Base-by-base conservation (phyloP, 2,888 invertebrate genomes). In the Epistrophe eligans region DNA sequence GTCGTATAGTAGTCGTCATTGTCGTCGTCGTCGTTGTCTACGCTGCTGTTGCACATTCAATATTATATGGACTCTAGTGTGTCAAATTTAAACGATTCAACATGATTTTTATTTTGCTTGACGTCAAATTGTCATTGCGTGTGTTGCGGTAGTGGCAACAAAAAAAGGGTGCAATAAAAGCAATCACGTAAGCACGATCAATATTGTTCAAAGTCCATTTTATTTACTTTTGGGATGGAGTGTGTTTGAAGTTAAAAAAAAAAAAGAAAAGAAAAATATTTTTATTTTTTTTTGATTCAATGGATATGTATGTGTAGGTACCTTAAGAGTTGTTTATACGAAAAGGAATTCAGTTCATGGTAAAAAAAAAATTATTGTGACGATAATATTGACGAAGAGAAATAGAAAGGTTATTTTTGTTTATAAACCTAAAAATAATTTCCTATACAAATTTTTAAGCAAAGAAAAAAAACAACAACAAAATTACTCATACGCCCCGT, bases 61-160 rank as follows among this genome's bases (percentile, higher is more conserved):
- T 72, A n/a, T n/a, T n/a, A n/a, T n/a, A 52, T 55, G 72, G 45
- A 80, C 40, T 60, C 40, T 43, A 35, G 52, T 66, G 52, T 77
- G 84, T 84, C 84, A 84, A 76, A 76, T 58, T 76, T 80, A 84
- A 84, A 67, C 71, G 72, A 72, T 84, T 66, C 72, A 76, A 80
- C 84, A 72, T 80, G 50, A 35, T 66, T 79, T 55, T 67, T 32
- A 55, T 13, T 15, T 24, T 24, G 19, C 40, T 72, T 84, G 80
- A 80, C 80, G 84, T 76, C 76, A 84, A 57, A 38, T 55, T 13
- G 55, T 32, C 28, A 62, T 45, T 70, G 67, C 55, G 73, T 74
- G 60, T 19, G 32, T 19, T 13, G 11, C 11, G 19, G 24, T 24
- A 24, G 55, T 32, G 55, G 62, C 40, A 13, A 7, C 24, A 24